phyloP scores from a whole-genome alignment of 1,140 invertebrate genomes.

The Drosophila punjabiensis region DNA sequence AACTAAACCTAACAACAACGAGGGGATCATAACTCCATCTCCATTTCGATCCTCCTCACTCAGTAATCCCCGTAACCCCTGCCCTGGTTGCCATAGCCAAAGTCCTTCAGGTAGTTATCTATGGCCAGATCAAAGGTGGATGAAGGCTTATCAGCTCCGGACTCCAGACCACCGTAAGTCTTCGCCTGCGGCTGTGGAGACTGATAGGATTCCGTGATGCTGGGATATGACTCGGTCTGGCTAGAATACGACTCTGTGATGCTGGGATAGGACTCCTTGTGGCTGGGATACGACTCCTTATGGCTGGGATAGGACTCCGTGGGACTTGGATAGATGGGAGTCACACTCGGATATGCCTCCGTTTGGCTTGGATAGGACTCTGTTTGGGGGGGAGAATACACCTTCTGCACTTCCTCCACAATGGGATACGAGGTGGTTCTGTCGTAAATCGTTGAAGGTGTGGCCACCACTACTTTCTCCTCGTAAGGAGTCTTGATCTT shows the following conservation, averaged over 20 bases:
- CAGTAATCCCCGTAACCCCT: constrained; percentile 62
- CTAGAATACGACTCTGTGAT: constrained; percentile 24
- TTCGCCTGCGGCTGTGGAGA: constrained; percentile 43
- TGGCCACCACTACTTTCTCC: constrained; percentile 62
- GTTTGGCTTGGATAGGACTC: constrained; percentile 57
- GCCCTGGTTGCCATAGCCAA: constrained; percentile 72
- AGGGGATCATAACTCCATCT: neutral
- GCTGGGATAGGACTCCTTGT: constrained; percentile 23
- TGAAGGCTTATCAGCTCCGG: constrained; percentile 46
- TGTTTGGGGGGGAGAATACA: constrained; percentile 43
- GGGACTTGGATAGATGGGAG: constrained; percentile 13
- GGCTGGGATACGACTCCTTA: constrained; percentile 13
- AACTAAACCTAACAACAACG: constrained; percentile 64
- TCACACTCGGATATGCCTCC: constrained; percentile 33
- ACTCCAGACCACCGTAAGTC: constrained; percentile 37
- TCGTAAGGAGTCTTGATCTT: constrained; percentile 67
- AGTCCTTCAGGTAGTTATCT: constrained; percentile 75
- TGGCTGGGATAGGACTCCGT: constrained; percentile 19
- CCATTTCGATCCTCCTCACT: no score
- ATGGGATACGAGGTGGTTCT: constrained; percentile 65
- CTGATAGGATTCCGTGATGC: constrained; percentile 29
- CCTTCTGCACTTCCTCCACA: constrained; percentile 44
- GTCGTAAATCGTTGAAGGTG: constrained; percentile 55
- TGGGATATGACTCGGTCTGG: constrained; percentile 34
- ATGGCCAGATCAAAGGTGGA: constrained; percentile 70